These are phyloP conservation scores for Sebastes schlegelii DNA, from an alignment of 2,113 vertebrate genomes.

Conservation along the genomic window DNA sequence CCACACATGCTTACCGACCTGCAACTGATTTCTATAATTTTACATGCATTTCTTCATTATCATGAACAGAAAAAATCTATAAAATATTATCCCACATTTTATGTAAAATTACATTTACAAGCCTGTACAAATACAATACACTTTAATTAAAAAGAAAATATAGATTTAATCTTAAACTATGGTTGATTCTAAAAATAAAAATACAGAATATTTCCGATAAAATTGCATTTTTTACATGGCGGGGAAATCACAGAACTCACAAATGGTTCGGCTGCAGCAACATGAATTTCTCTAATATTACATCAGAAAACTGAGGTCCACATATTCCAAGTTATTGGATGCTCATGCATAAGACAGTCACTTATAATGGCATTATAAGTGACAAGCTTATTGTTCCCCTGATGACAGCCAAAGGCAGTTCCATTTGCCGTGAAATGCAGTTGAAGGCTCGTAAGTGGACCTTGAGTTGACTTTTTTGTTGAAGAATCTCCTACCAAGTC, in stretches of 20 bases:
- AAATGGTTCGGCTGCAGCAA: neutral
- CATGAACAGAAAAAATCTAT: no score
- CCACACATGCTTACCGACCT: no score
- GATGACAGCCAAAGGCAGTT: neutral
- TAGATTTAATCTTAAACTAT: no score
- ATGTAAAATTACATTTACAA: no score
- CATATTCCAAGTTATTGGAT: neutral
- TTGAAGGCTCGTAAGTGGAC: neutral
- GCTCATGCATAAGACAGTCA: neutral
- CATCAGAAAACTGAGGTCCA: constrained; percentile 15
- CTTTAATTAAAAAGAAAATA: no score
- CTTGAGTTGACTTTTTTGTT: neutral
- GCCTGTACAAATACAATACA: no score
- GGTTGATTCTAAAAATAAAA: no score
- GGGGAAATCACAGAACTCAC: constrained; percentile 22
- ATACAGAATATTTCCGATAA: no score
- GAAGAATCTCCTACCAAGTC: neutral
- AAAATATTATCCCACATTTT: no score
- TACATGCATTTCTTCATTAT: no score
- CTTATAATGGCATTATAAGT: neutral
- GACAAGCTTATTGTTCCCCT: neutral
- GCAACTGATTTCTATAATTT: no score
- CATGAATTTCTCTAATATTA: neutral
- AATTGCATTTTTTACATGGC: neutral
- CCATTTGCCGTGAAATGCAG: neutral